Conservation (phyloP, 2,888 invertebrate genomes). For the Peribatodes rhomboidaria region DNA sequence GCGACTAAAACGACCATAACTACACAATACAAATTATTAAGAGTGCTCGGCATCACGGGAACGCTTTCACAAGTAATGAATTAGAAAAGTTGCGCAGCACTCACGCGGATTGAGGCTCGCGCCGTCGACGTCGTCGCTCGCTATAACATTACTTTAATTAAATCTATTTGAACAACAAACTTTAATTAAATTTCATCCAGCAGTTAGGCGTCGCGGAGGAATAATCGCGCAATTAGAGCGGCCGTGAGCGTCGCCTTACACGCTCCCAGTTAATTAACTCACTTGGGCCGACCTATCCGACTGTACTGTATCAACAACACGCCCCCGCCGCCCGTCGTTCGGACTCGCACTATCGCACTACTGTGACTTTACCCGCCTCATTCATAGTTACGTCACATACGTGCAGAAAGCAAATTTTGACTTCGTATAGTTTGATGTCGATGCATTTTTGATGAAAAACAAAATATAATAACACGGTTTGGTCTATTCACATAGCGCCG, state of each 20-base stretch:
- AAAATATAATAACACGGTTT: no score
- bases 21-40: conserved; percentile 86
- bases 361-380: conserved; percentile 27
- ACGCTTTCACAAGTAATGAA: conserved; percentile 87
- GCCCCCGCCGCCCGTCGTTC: conserved; percentile 39
- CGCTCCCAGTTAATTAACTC: conserved; percentile 86
- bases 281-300: conserved; percentile 78
- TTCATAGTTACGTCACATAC: not conserved
- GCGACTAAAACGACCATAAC: conserved; percentile 69
- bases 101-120: conserved; percentile 84
- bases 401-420: no score
- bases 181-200: conserved; percentile 88
- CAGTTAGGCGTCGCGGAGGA: conserved; percentile 87
- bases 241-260: conserved; percentile 86
- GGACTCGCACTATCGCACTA: conserved; percentile 27
- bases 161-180: conserved; percentile 88
- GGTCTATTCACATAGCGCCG: no score
- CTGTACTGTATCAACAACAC: conserved; percentile 61
- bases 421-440: no score
- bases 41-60: conserved; percentile 85
- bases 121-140: conserved; percentile 73
- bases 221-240: conserved; percentile 87
- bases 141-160: conserved; percentile 88
- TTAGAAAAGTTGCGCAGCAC: conserved; percentile 87
- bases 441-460: no score